Evolutionary conservation across 2,113 vertebrate genomes (phyloP).

Genomic region (Muntiacus reevesi): DNA sequence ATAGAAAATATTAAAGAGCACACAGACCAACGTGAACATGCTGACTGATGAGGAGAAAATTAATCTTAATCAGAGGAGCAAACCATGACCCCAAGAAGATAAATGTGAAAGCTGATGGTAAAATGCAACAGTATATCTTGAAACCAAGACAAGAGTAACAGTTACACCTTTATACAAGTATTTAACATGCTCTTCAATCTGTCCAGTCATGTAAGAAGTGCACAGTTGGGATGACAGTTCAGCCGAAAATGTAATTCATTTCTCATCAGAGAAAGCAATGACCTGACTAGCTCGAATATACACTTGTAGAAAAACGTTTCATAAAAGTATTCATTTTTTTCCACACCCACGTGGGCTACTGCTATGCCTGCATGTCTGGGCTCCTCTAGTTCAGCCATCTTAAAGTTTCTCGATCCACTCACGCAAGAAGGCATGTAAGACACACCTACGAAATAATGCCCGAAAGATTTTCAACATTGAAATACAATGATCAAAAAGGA

Average conservation of each 20-base stretch:
- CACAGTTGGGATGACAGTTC: neutral
- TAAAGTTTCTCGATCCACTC: neutral
- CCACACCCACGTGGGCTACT: neutral
- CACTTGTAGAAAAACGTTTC: constrained; percentile 31
- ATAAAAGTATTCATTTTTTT: neutral
- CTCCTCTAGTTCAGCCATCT: neutral
- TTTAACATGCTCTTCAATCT: neutral
- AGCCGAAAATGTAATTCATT: neutral
- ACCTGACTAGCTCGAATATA: neutral
- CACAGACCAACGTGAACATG: neutral
- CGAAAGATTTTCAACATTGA: neutral
- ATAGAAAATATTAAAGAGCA: too few relatives aligned
- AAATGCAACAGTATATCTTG: neutral
- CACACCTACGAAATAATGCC: constrained; percentile 81
- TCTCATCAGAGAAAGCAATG: neutral
- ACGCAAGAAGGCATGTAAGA: constrained; percentile 55
- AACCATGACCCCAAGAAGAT: neutral
- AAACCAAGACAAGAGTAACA: neutral
- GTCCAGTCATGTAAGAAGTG: neutral
- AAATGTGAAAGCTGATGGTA: neutral
- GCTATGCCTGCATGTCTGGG: neutral
- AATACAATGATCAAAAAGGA: neutral
- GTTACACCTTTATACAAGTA: constrained; percentile 32
- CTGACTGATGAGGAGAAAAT: neutral
- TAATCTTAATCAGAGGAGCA: neutral